phyloP scores from a whole-genome alignment of 2,113 vertebrate genomes.

The Dipodomys merriami region DNA sequence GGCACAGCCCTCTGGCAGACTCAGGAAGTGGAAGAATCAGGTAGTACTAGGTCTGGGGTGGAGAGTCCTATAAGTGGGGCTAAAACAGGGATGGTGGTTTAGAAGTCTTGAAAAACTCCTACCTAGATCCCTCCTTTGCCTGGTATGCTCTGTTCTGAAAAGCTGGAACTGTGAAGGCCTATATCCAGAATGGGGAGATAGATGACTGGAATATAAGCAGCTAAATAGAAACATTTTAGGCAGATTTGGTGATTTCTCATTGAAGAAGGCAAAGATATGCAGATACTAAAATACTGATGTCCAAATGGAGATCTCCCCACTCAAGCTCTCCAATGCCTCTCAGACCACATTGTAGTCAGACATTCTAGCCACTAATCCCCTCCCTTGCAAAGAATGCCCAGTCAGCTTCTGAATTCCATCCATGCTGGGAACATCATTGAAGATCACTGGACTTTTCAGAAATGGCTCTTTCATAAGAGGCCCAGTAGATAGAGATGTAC shows the following conservation, averaged over 20 bases:
- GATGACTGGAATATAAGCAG: background rate
- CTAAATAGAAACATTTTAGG: background rate
- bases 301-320: background rate
- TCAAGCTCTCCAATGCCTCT: no score
- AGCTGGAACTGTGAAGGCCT: background rate
- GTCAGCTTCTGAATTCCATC: background rate
- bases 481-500: background rate
- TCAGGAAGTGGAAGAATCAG: background rate
- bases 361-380: background rate
- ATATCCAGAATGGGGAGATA: background rate
- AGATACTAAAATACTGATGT: background rate
- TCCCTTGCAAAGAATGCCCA: background rate
- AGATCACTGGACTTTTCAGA: background rate
- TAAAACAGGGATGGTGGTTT: background rate
- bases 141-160: background rate
- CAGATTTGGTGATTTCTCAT: background rate
- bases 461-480: background rate
- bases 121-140: background rate
- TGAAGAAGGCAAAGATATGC: background rate
- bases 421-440: no score
- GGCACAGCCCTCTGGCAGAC: background rate
- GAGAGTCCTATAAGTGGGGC: no score
- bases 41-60: background rate
- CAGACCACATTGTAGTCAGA: background rate
- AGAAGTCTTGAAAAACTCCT: background rate